Evolutionary conservation across 2,888 invertebrate species (phyloP), one percentile per base, ranked within the genome.

Genomic region (Euclidia mi): DNA sequence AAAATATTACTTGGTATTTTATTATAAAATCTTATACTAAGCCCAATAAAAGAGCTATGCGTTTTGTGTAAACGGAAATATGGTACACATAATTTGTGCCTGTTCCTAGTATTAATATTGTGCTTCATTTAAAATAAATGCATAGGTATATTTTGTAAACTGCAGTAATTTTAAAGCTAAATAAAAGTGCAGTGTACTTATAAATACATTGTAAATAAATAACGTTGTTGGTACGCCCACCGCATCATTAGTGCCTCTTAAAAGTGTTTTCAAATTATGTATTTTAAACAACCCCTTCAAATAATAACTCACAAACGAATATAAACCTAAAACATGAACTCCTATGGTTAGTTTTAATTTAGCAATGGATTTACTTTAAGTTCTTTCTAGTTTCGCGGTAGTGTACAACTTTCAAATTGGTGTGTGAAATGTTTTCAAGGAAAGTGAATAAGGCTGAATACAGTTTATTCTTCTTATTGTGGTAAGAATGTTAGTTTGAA

Each of bases 211-310:
- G 29, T 17, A 31, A 38, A 47, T 47, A 38, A 38, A 31, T 18
- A 38, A 20, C 12, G n/a, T 11, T 28, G 15, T 15, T 17, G 41
- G 32, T 38, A 18, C 29, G 18, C 37, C 45, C 44, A 46, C 68
- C 51, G 45, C 34, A 49, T 62, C 51, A 46, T 67, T 67, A 56
- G 51, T 43, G 63, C 48, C 48, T 62, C 48, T 56, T 47, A 50
- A 59, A 53, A 47, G 44, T 64, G 49, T 20, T 50, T 32, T 20
- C 6, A 41, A 32, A 35, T 17, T 34, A 17, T 31, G 17, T 12
- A 17, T 47, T 43, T 9, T 6, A 37, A 46, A 51, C 48, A n/a
- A 48, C 18, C 2, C 9, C 29, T n/a, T 12, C 20, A 20, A 12
- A 47, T 12, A 0, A 37, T 11, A 4, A 12, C n/a, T 0, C n/a